Conservation (phyloP, 1,140 invertebrate genomes). For the Plodia interpunctella region DNA sequence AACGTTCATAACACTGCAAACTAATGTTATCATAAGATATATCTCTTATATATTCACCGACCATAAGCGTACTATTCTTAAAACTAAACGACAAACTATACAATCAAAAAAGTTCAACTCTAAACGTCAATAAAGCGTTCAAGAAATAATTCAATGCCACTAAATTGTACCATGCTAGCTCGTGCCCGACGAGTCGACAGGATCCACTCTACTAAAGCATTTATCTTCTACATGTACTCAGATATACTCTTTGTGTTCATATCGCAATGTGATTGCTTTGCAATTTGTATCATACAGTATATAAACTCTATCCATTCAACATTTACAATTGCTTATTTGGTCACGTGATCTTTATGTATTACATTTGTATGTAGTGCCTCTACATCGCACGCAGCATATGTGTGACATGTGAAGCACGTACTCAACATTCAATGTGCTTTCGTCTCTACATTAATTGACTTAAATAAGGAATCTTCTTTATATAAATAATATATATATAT, state of each 20-base stretch:
- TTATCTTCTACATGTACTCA: not conserved
- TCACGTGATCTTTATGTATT: conserved; percentile 11
- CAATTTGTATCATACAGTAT: conserved; percentile 11
- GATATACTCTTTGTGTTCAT: too few species aligned
- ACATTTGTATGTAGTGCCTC: not conserved
- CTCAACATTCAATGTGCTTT: conserved; percentile 28
- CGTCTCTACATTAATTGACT: conserved; percentile 67
- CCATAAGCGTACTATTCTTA: not conserved
- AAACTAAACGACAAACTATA: not conserved
- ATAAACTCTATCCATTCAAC: conserved; percentile 14
- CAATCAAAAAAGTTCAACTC: conserved; percentile 12
- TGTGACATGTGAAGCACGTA: conserved; percentile 30
- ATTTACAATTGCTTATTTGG: conserved; percentile 19
- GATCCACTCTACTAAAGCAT: not conserved
- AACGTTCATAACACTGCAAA: not conserved
- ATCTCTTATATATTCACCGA: not conserved
- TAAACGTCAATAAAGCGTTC: conserved; percentile 19
- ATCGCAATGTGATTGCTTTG: conserved; percentile 11
- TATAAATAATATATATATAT: conserved; percentile 60
- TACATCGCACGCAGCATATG: conserved; percentile 9
- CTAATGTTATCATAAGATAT: not conserved
- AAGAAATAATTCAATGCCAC: conserved; percentile 19
- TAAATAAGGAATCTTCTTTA: conserved; percentile 71
- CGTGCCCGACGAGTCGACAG: not conserved
- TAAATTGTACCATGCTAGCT: conserved; percentile 11